These are phyloP conservation scores for Dendrocincla tyrannina DNA, from an alignment of 2,797 vertebrate genomes.

Conservation along the genomic window DNA sequence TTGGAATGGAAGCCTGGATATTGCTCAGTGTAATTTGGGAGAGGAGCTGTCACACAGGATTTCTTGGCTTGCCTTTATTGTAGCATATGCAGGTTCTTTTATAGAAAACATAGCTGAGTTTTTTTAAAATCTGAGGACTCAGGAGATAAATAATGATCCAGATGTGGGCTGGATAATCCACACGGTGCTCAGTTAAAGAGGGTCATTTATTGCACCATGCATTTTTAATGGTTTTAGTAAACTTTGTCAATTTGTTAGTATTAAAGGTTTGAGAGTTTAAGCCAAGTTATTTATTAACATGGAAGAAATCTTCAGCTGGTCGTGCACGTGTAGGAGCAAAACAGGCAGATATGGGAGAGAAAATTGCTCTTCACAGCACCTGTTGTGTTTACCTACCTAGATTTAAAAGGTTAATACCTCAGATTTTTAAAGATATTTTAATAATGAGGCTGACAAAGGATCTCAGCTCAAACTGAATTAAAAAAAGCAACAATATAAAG, in stretches of 20 bases:
- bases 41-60: not conserved
- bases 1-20: not conserved
- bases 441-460: not conserved
- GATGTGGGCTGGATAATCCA: not conserved
- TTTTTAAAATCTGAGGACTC: not conserved
- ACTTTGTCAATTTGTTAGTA: not conserved
- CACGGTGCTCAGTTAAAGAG: not conserved
- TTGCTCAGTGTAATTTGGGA: not conserved
- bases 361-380: not conserved
- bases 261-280: not conserved
- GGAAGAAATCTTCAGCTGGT: not conserved
- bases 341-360: not conserved
- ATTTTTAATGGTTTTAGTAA: constrained; percentile 33
- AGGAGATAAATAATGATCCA: not conserved
- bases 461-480: not conserved
- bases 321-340: not conserved
- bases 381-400: not conserved
- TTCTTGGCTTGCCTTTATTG: not conserved
- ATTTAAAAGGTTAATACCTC: not conserved
- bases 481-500: not conserved
- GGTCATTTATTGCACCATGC: not conserved
- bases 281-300: not conserved
- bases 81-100: not conserved
- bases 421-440: not conserved
- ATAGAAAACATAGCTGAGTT: not conserved